Evolutionary conservation across 2,888 invertebrate genomes (phyloP), one percentile per base, ranked within the genome.

Genomic region (Bedellia somnulentella): DNA sequence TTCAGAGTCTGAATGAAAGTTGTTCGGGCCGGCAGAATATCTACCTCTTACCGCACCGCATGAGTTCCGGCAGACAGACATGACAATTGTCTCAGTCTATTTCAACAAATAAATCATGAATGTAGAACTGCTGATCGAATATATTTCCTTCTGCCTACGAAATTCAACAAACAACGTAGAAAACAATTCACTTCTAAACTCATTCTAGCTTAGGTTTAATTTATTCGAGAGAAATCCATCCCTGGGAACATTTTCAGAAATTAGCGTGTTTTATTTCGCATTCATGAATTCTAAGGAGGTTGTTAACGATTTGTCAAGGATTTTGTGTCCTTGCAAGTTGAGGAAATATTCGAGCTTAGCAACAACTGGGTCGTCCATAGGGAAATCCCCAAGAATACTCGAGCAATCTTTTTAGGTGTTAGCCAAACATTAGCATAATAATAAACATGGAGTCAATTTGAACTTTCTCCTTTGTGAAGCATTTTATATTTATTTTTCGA

Each of bases 1-100:
- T 62, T 62, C 62, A 60, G 62, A 56, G 53, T 50, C 54, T 61
- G 60, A 71, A 73, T 64, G 73, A 75, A 75, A 75, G 73, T 75
- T 70, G 63, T 64, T 62, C 60, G 51, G 46, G 49, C 50, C 51
- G 52, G 51, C 54, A 58, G 57, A 63, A 59, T 63, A 57, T 53
- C 52, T 46, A 45, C 41, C 36, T 6, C 24, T n/a, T 6, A n/a
- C 24, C 9, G 16, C n/a, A 12, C 29, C 9, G 11, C 45, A 47
- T 38, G 45, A 47, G 51, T 53, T 55, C 57, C 57, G 61, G 53
- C 47, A 49, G 45, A 49, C 49, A 49, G 51, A 39, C 32, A n/a
- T n/a, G n/a, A n/a, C n/a, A n/a, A n/a, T n/a, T n/a, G n/a, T n/a
- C n/a, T n/a, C n/a, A n/a, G n/a, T n/a, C n/a, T n/a, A n/a, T n/a